These are phyloP conservation scores for Orycteropus afer DNA, from an alignment of 2,113 vertebrate genomes.

Conservation along the genomic window DNA sequence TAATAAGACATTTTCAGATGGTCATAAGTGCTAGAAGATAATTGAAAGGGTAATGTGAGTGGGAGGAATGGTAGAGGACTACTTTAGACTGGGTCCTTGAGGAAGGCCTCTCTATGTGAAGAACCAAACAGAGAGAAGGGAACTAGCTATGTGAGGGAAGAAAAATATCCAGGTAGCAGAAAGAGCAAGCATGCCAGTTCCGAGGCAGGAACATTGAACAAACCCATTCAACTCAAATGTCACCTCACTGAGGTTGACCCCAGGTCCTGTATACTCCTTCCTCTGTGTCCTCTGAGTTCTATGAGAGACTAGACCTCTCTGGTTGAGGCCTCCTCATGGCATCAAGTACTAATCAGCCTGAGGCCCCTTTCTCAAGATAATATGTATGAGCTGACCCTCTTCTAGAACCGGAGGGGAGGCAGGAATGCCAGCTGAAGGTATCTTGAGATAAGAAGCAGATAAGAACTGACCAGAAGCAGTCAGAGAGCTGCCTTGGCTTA, in stretches of 20 bases:
- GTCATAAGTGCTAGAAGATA: neutral
- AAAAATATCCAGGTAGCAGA: neutral
- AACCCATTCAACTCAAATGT: neutral
- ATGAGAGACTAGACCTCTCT: neutral
- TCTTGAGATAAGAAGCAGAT: too few relatives aligned
- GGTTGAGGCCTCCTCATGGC: too few relatives aligned
- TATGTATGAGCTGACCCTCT: too few relatives aligned
- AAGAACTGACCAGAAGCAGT: too few relatives aligned
- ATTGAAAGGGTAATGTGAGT: neutral
- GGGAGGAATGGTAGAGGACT: neutral
- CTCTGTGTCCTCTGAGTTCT: neutral
- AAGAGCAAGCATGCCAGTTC: neutral
- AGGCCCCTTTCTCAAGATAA: too few relatives aligned
- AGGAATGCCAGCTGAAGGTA: too few relatives aligned
- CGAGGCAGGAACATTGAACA: neutral
- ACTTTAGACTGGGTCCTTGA: neutral
- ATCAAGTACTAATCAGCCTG: too few relatives aligned
- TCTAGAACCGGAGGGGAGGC: too few relatives aligned
- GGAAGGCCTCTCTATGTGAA: neutral
- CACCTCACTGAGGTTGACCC: neutral
- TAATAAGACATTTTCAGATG: neutral
- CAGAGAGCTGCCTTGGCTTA: too few relatives aligned
- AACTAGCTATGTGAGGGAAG: neutral
- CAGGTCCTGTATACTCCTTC: fast-evolving
- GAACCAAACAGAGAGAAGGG: neutral